Percentiles rank a stretch among this genome's conserved stretches.
phyloP scores from a whole-genome alignment of 2,888 invertebrate species.

The Biston stratarius region DNA sequence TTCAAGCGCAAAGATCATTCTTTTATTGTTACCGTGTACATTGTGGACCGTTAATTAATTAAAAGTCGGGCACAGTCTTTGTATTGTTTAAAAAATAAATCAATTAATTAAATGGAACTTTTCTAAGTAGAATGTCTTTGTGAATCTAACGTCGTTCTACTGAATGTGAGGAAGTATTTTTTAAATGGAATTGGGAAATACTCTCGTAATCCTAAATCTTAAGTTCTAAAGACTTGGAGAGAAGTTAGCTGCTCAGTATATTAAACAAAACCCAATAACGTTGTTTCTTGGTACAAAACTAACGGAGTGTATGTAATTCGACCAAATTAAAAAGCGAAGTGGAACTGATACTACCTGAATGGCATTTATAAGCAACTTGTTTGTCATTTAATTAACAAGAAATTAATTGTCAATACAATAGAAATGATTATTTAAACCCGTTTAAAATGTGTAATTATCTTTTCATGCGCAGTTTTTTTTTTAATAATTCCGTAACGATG shows the following conservation, averaged over 20 bases:
- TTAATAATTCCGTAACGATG: too few relatives aligned
- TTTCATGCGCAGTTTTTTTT: too few relatives aligned
- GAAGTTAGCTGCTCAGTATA: background rate
- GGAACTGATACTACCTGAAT: too few relatives aligned
- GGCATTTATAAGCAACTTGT: too few relatives aligned
- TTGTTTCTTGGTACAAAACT: background rate
- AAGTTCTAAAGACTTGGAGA: background rate
- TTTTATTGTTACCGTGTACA: slow-evolving; percentile 59
- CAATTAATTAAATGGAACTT: slow-evolving; percentile 38
- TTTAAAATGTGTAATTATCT: too few relatives aligned
- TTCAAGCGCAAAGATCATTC: slow-evolving; percentile 50
- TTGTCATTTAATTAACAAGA: too few relatives aligned
- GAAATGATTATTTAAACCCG: too few relatives aligned
- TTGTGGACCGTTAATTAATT: slow-evolving; percentile 66
- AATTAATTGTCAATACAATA: too few relatives aligned
- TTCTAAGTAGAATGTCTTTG: slow-evolving; percentile 26
- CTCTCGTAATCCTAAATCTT: background rate
- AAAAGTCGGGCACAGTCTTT: slow-evolving; percentile 53
- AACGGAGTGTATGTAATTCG: background rate
- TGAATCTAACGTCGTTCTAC: slow-evolving; percentile 17
- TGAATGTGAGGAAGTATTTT: slow-evolving; percentile 7
- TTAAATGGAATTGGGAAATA: slow-evolving; percentile 7
- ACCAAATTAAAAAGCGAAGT: background rate
- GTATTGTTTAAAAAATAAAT: slow-evolving; percentile 47
- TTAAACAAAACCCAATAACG: background rate